Percentiles rank a stretch among this genome's conserved stretches.
These are phyloP conservation scores for Petromus typicus DNA, from an alignment of 2,113 vertebrate genomes.

Conservation along the genomic window DNA sequence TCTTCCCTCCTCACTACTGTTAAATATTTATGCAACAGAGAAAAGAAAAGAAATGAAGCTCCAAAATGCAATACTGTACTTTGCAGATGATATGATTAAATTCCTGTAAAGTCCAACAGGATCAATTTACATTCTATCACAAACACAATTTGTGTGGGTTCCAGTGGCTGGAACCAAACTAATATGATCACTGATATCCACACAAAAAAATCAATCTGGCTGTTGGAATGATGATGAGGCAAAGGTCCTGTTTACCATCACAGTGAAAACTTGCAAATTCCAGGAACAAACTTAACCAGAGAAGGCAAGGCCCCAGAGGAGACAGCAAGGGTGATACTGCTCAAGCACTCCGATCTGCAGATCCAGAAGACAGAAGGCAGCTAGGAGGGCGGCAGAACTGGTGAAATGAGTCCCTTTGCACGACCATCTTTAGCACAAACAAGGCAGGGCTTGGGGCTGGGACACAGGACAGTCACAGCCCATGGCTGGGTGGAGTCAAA, in stretches of 20 bases:
- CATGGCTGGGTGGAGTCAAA: not conserved
- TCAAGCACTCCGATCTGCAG: accelerated
- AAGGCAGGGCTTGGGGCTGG: not conserved
- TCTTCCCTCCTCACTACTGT: not conserved
- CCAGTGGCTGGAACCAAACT: not conserved
- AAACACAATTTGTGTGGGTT: accelerated
- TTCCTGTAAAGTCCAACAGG: not conserved
- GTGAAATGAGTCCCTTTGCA: not conserved
- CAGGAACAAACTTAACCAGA: not conserved
- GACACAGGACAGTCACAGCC: not conserved
- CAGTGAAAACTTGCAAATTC: no score
- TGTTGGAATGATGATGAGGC: accelerated
- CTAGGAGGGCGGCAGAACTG: accelerated
- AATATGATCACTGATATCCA: accelerated
- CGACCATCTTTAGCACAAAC: not conserved
- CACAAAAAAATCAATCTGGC: no score
- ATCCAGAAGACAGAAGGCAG: accelerated
- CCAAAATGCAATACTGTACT: not conserved
- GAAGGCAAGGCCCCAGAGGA: accelerated
- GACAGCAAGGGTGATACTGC: not conserved
- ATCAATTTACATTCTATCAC: not conserved
- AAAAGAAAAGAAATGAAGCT: not conserved
- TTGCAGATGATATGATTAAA: not conserved
- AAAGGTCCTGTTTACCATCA: accelerated
- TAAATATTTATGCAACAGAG: not conserved